Evolutionary conservation across 2,113 vertebrate genomes (phyloP).

Genomic region (Junco hyemalis): DNA sequence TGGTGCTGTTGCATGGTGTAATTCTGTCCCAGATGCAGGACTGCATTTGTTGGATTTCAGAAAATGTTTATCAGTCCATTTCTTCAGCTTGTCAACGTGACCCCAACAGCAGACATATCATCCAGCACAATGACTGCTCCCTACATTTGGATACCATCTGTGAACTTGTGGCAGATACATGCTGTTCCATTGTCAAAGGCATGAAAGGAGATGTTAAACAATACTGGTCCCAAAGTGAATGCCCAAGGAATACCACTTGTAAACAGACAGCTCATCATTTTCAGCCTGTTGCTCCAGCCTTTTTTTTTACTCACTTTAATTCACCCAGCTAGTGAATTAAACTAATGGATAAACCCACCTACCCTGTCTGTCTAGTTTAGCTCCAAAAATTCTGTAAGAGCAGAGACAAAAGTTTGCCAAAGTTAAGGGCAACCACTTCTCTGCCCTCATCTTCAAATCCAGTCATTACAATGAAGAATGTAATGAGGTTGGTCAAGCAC

Average conservation of each 20-base stretch:
- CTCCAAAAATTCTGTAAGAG: not conserved
- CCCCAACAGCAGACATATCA: not conserved
- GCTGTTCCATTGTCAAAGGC: not conserved
- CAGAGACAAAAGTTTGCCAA: not conserved
- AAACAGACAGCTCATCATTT: not conserved
- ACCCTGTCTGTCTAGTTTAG: not conserved
- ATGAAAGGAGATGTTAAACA: not conserved
- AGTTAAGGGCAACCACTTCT: not conserved
- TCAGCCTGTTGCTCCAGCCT: not conserved
- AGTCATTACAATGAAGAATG: not conserved
- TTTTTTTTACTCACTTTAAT: not conserved
- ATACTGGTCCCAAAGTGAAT: not conserved
- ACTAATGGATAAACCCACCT: not conserved
- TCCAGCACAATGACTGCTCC: not conserved
- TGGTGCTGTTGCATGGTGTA: not conserved
- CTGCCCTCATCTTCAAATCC: not conserved
- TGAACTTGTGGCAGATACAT: not conserved
- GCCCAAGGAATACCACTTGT: not conserved
- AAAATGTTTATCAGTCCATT: not conserved
- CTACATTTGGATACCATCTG: not conserved
- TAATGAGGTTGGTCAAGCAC: not conserved
- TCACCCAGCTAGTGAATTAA: not conserved
- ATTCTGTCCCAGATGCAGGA: not conserved
- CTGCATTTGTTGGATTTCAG: not conserved
- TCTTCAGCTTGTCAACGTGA: not conserved